Base-by-base conservation (phyloP, 2,888 invertebrate species). In the Neoaliturus tenellus region DNA sequence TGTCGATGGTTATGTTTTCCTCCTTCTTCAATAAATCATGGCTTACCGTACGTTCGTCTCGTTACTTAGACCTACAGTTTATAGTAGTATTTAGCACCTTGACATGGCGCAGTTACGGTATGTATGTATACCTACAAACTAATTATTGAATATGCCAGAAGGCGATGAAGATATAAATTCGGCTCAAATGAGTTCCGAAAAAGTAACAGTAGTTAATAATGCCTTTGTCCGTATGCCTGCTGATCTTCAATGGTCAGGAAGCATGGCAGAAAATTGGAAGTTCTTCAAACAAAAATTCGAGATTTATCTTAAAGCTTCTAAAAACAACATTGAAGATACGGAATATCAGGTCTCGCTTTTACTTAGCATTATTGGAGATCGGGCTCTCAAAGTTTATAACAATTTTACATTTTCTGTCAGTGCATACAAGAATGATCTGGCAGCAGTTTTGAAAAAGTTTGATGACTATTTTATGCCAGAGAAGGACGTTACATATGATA, bases 351-450 rank as follows among this genome's bases (percentile, higher is more conserved):
- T 35, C 39, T 39, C 69, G 4, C 31, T 31, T 2, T 35, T 73
- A 25, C 44, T 73, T 3, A 73, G 44, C 20, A 23, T 44, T n/a
- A 73, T 73, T 73, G 73, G 73, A 8, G 73, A 73, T 20, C 35
- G 73, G 28, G 73, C 73, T 20, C 39, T 73, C 14, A 73, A 73
- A 25, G 20, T 73, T 17, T 73, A 23, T n/a, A 73, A 73, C 31
- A 73, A 73, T 20, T 73, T 35, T 20, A 39, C 33, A 6, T 33
- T 39, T 44, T 17, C 23, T n/a, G 20, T 14, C 23, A 23, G 12
- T 39, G 73, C 35, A 69, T 33, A 17, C 4, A 12, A 28, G 2
- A 25, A 69, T 4, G 14, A n/a, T 20, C 17, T 73, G 10, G 10
- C 6, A 1, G 25, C 1, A 4, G 73, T 73, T 23, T 10, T 51